phyloP scores from a whole-genome alignment of 2,113 vertebrate genomes.

The Saguinus imperator region DNA sequence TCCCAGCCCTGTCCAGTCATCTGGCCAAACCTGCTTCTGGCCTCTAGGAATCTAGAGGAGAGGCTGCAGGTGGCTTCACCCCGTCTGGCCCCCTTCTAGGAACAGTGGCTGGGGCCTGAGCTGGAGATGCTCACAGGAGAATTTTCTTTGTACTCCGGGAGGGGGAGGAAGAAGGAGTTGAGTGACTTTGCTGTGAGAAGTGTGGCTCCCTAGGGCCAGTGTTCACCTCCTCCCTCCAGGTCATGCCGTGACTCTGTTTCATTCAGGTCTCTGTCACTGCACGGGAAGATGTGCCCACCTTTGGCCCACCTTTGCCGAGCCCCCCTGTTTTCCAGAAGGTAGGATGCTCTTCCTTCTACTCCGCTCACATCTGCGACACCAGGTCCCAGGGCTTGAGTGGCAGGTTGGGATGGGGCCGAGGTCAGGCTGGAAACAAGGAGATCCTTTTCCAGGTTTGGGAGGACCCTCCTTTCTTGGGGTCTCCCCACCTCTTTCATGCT shows the following conservation, averaged over 20 bases:
- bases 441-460: background rate
- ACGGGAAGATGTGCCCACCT: conserved; percentile 93
- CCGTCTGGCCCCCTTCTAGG: background rate
- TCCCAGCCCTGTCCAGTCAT: background rate
- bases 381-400: fast-evolving
- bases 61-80: fast-evolving
- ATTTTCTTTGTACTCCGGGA: background rate
- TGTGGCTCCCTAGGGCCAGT: background rate
- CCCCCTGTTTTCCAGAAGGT: conserved; percentile 94
- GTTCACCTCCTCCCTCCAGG: background rate
- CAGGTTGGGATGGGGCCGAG: background rate
- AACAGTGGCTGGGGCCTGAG: background rate
- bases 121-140: background rate
- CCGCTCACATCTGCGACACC: background rate
- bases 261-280: conserved; percentile 95
- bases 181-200: background rate
- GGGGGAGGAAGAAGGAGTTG: background rate
- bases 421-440: background rate
- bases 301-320: conserved; percentile 91
- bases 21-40: background rate
- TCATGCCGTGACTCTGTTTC: conserved; percentile 25
- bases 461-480: background rate
- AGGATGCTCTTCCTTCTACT: background rate
- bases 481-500: background rate
- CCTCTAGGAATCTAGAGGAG: background rate